These are phyloP conservation scores for Hirudo medicinalis DNA, from an alignment of 1,140 invertebrate species.

Conservation along the genomic window DNA sequence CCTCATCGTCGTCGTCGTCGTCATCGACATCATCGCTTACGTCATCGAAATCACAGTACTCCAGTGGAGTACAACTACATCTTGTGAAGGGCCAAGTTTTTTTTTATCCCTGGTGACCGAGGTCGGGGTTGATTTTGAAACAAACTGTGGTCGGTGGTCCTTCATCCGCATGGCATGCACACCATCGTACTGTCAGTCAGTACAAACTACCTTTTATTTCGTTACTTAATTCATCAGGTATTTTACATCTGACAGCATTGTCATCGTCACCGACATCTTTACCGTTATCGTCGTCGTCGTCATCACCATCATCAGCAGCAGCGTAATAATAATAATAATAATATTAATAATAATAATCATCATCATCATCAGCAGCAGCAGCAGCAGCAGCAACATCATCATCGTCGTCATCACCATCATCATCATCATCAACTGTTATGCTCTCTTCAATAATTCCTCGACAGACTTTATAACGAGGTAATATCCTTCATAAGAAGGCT, in stretches of 20 bases:
- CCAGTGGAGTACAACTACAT: no score
- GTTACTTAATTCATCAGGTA: not conserved
- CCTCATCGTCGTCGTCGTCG: no score
- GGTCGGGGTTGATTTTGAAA: no score
- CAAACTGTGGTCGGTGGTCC: no score
- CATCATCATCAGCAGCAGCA: conserved; percentile 7
- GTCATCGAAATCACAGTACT: no score
- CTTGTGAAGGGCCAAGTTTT: no score
- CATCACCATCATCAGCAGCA: not conserved
- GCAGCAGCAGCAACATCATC: conserved; percentile 12
- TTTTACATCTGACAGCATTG: not conserved
- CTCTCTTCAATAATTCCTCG: not conserved
- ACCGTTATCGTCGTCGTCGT: not conserved
- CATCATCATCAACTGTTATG: conserved; percentile 11
- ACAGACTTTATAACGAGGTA: no score
- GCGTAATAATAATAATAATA: not conserved
- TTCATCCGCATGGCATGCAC: no score
- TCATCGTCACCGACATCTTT: not conserved
- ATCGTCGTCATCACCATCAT: conserved; percentile 11
- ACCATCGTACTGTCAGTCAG: not conserved
- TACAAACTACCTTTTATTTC: not conserved
- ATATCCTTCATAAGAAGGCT: no score
- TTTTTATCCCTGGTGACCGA: no score
- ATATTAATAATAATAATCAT: not conserved
- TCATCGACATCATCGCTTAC: no score